phyloP scores from a whole-genome alignment of 2,113 vertebrate species.

The Struthio camelus region DNA sequence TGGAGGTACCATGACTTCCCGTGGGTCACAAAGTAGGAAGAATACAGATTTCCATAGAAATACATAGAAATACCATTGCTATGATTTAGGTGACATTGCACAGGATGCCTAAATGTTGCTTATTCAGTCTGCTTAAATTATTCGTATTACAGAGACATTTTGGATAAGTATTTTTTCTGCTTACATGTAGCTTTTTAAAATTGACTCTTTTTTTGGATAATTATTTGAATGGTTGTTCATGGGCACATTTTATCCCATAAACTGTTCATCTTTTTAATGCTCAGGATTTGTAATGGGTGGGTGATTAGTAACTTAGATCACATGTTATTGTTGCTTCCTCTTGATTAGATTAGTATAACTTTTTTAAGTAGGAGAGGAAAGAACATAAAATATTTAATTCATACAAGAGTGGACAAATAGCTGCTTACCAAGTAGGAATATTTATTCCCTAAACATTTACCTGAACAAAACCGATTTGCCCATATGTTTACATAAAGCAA shows the following conservation, averaged over 20 bases:
- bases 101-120: background rate
- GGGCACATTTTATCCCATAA: background rate
- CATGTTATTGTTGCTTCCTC: background rate
- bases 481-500: background rate
- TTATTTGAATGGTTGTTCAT: background rate
- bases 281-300: background rate
- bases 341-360: background rate
- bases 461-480: background rate
- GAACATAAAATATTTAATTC: background rate
- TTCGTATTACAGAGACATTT: background rate
- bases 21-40: background rate
- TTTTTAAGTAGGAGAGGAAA: background rate
- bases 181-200: background rate
- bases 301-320: background rate
- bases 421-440: background rate
- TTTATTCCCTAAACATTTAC: background rate
- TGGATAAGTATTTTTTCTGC: background rate
- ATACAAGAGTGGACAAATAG: background rate
- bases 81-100: background rate
- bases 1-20: background rate
- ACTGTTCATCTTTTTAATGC: background rate
- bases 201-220: background rate
- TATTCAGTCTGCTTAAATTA: background rate
- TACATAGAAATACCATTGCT: background rate
- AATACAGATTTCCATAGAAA: too few relatives aligned